These are phyloP conservation scores for Gulo gulo DNA, from an alignment of 2,113 vertebrate genomes.

Conservation along the genomic window DNA sequence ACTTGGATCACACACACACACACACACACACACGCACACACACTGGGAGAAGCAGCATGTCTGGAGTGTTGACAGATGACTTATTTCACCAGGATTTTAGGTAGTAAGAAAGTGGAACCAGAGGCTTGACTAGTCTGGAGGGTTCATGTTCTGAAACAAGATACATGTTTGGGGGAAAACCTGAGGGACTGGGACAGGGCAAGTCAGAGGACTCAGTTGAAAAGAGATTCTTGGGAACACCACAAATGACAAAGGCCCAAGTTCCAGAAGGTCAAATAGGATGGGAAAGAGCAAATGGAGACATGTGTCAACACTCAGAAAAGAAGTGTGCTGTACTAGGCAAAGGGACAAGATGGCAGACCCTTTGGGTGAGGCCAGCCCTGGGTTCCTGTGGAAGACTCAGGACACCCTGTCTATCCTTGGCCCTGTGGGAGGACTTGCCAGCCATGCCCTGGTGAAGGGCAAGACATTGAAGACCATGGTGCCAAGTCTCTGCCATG, in stretches of 20 bases:
- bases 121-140: background rate
- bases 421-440: fast-evolving
- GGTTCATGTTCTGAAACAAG: background rate
- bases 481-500: background rate
- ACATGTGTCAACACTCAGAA: background rate
- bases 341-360: background rate
- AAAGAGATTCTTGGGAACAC: background rate
- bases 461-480: fast-evolving
- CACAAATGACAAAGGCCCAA: background rate
- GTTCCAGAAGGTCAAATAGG: background rate
- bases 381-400: background rate
- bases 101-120: background rate
- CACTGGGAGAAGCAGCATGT: background rate
- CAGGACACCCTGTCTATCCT: no score
- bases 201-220: background rate
- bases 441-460: background rate
- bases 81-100: background rate
- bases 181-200: background rate
- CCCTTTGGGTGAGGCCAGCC: background rate
- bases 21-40: background rate
- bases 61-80: background rate
- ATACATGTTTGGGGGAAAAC: background rate
- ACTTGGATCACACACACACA: background rate
- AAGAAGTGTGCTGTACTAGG: background rate
- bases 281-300: background rate